phyloP scores from a whole-genome alignment of 2,888 invertebrate species.

The Oligia strigilis region DNA sequence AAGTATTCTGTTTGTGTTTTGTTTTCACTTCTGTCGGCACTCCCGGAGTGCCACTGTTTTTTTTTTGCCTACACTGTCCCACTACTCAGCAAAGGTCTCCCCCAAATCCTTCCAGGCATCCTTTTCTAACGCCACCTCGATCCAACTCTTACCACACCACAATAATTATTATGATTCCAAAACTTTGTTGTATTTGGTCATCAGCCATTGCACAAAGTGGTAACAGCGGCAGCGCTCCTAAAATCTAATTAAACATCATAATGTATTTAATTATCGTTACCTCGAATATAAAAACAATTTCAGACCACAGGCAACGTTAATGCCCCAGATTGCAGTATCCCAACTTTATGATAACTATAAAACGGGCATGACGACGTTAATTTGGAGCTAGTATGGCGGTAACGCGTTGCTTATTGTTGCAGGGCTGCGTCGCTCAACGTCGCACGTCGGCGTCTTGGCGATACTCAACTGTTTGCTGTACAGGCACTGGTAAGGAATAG shows the following conservation, averaged over 20 bases:
- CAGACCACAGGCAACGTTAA: slow-evolving; percentile 19
- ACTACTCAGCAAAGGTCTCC: too few relatives aligned
- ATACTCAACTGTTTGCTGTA: slow-evolving; percentile 79
- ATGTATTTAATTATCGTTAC: slow-evolving; percentile 18
- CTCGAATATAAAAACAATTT: slow-evolving; percentile 40
- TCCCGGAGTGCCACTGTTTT: too few relatives aligned
- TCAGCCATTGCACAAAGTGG: background rate
- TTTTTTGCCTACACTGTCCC: too few relatives aligned
- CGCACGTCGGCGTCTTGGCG: slow-evolving; percentile 74
- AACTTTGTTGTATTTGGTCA: background rate
- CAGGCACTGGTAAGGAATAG: slow-evolving; percentile 78
- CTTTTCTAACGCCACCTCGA: too few relatives aligned
- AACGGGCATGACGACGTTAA: slow-evolving; percentile 42
- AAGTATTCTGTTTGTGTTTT: too few relatives aligned
- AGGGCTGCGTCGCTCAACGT: slow-evolving; percentile 77
- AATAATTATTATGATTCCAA: background rate
- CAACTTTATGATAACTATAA: slow-evolving; percentile 57
- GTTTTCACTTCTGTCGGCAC: too few relatives aligned
- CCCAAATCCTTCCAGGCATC: too few relatives aligned
- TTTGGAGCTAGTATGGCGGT: slow-evolving; percentile 36
- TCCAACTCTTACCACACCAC: too few relatives aligned
- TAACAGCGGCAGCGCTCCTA: background rate
- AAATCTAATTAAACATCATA: slow-evolving; percentile 15
- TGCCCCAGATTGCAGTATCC: slow-evolving; percentile 37
- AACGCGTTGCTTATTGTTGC: slow-evolving; percentile 68